A percentile compares a stretch with the other conserved stretches of the same genome.
These are phyloP conservation scores for Esox masquinongy DNA, from an alignment of 2,797 vertebrate genomes.

Conservation along the genomic window DNA sequence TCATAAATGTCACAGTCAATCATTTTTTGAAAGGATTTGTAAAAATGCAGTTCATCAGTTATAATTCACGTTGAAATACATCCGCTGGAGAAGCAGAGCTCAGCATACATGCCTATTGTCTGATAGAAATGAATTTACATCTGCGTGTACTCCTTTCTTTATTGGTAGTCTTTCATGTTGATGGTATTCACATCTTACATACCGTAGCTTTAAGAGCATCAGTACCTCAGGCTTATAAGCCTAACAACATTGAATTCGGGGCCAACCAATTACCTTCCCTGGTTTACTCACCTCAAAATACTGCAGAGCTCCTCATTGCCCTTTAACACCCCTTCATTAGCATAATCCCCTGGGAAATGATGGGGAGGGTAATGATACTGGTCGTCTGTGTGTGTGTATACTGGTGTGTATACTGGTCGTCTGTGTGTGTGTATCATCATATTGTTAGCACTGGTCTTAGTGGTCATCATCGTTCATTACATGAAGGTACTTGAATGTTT, in stretches of 20 bases:
- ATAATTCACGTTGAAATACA: slow-evolving; percentile 25
- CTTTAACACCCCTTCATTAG: slow-evolving; percentile 69
- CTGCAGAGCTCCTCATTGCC: slow-evolving; percentile 63
- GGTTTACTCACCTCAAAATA: slow-evolving; percentile 67
- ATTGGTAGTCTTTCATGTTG: neutral
- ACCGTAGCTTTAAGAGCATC: slow-evolving; percentile 49
- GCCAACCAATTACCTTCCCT: slow-evolving; percentile 65
- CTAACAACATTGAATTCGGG: slow-evolving; percentile 65
- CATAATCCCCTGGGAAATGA: slow-evolving; percentile 68
- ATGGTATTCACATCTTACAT: slow-evolving; percentile 47
- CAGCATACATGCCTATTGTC: slow-evolving; percentile 13
- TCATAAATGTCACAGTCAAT: slow-evolving; percentile 28
- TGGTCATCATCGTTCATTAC: slow-evolving; percentile 60
- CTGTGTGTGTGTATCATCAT: neutral
- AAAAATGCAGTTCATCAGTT: slow-evolving; percentile 25
- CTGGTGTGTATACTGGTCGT: no score
- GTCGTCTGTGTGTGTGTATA: slow-evolving; percentile 37
- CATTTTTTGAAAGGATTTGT: slow-evolving; percentile 23
- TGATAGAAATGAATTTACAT: slow-evolving; percentile 3
- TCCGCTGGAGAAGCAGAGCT: slow-evolving; percentile 23
- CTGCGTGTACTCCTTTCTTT: neutral
- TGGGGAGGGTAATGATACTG: slow-evolving; percentile 60
- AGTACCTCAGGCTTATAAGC: slow-evolving; percentile 49
- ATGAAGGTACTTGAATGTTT: slow-evolving; percentile 52
- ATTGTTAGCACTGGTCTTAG: neutral